Evolutionary conservation across 1,140 invertebrate species (phyloP).

Genomic region (Cyrtorhinus lividipennis): DNA sequence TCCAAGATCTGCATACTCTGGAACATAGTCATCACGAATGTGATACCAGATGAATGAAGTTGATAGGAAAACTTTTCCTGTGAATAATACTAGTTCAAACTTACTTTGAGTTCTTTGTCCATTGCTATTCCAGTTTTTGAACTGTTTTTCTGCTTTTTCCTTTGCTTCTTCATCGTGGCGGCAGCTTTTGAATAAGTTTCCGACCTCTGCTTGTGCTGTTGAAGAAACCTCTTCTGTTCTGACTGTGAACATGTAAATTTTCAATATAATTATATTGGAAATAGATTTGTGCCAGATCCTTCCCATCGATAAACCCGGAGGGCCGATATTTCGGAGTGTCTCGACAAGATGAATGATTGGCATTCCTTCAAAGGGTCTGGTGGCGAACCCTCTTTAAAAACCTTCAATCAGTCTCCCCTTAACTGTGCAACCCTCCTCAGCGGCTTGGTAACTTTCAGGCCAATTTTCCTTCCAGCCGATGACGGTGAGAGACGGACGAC

Average conservation of each 20-base stretch:
- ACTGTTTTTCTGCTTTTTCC: conserved; percentile 62
- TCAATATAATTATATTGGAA: too few relatives aligned
- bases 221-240: conserved; percentile 77
- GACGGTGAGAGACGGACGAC: background rate
- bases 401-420: too few relatives aligned
- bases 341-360: too few relatives aligned
- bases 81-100: too few relatives aligned
- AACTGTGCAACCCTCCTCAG: background rate
- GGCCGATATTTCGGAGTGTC: too few relatives aligned
- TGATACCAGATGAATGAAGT: background rate
- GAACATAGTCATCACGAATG: conserved; percentile 29
- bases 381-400: too few relatives aligned
- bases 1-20: conserved; percentile 79
- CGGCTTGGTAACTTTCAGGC: background rate
- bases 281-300: too few relatives aligned
- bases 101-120: conserved; percentile 77
- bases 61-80: background rate
- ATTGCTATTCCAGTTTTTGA: conserved; percentile 60
- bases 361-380: too few relatives aligned
- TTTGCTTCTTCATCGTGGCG: conserved; percentile 73
- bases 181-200: conserved; percentile 80
- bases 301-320: too few relatives aligned
- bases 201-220: conserved; percentile 73
- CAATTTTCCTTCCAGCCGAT: background rate
- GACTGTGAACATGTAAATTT: conserved; percentile 47